A percentile compares a stretch with the other conserved stretches of the same genome.
Evolutionary conservation across 2,888 invertebrate genomes (phyloP).

Genomic region (Phortica okadai): DNA sequence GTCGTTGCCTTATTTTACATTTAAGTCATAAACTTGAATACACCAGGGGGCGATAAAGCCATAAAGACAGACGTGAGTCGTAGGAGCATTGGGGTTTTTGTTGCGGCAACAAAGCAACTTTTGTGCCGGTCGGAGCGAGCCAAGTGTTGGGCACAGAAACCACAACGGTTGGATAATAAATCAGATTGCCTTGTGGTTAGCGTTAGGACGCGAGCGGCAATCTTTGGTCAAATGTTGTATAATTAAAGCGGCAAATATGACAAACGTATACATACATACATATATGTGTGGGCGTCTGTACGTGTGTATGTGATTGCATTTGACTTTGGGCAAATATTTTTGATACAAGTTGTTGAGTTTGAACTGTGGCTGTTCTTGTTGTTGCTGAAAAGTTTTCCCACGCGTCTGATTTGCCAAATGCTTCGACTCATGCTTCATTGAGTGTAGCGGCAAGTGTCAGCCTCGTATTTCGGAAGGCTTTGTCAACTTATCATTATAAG

Average conservation of each 20-base stretch:
- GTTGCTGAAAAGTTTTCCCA: neutral
- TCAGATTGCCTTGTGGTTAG: neutral
- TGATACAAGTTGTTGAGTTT: neutral
- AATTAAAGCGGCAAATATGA: conserved; percentile 3
- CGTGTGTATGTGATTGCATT: neutral
- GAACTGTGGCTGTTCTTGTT: neutral
- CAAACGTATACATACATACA: neutral
- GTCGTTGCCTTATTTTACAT: conserved; percentile 9
- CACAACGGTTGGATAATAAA: neutral
- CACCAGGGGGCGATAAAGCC: conserved; percentile 50
- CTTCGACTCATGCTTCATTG: neutral
- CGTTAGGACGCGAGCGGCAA: neutral
- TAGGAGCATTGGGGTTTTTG: neutral
- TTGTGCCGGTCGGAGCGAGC: neutral
- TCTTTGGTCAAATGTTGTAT: neutral
- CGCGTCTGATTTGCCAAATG: neutral
- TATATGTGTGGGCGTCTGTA: no score
- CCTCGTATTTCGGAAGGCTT: no score
- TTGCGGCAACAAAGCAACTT: neutral
- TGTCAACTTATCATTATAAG: no score
- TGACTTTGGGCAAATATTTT: neutral
- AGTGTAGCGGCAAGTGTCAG: neutral
- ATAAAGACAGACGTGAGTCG: conserved; percentile 46
- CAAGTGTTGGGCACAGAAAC: no score
- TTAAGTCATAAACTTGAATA: conserved; percentile 50